Evolutionary conservation across 2,113 vertebrate species (phyloP), one percentile per base, ranked within the genome.

Genomic region (Xerus inauris): DNA sequence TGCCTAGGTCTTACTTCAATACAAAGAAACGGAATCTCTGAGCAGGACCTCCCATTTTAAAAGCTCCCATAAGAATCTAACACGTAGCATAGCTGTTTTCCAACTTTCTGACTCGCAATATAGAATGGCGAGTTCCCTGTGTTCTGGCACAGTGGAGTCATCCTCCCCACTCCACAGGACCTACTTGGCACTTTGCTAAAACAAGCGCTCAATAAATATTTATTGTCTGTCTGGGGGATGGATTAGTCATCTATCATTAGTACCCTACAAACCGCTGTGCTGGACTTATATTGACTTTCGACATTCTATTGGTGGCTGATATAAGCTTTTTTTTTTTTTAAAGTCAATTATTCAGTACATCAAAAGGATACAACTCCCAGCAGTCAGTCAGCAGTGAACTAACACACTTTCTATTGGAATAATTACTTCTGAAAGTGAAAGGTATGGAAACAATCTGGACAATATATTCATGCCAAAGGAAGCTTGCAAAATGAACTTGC

Each of bases 401-500:
- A 87, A 93, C 40, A 19, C 0, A 3, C 85, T 85, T 94, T 85
- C 80, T 71, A 20, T 35, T 72, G n/a, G 94, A 97, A 93, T 92
- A 92, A 95, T 96, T 89, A 94, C 80, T 79, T 85, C 77, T 45
- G 62, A 88, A 82, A 91, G 82, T 35, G 71, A 96, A 83, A 84
- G 81, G 94, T 45, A 83, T 83, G 79, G 67, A 65, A 79, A 95
- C 88, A 76, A 92, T 84, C 51, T 77, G 87, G 84, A 51, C 84
- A 85, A 83, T 28, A 64, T 20, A 85, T 64, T 83, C 82, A 65
- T 6, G 87, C 82, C 90, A 83, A 85, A 96, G 81, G 92, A 80
- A 92, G 69, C 88, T 82, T 72, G 86, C 40, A 30, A 86, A 95
- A 97, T 85, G 80, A 93, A 86, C 62, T 71, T 0, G 3, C 40